phyloP scores from a whole-genome alignment of 1,140 invertebrate species.

The Macrocentrus cingulum region DNA sequence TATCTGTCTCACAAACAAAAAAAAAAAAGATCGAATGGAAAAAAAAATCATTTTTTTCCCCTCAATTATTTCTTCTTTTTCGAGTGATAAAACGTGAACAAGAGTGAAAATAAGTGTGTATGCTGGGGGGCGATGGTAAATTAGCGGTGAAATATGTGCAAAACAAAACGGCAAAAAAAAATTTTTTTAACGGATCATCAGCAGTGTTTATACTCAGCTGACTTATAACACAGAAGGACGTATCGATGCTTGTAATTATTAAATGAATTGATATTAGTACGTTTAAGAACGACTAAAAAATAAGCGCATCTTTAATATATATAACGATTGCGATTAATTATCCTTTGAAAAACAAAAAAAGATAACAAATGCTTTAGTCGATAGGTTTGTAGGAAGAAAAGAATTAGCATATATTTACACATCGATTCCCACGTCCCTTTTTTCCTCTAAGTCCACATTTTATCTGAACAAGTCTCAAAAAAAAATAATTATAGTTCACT shows the following conservation, averaged over 20 bases:
- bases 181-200: conserved; percentile 13
- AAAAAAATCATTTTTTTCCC: too few species aligned
- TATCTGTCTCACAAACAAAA: conserved; percentile 42
- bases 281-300: conserved; percentile 56
- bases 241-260: conserved; percentile 60
- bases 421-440: conserved; percentile 21
- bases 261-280: conserved; percentile 57
- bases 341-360: conserved; percentile 35
- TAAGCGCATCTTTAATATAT: conserved; percentile 58
- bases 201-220: conserved; percentile 29
- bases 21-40: conserved; percentile 16
- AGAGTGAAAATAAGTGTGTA: conserved; percentile 23
- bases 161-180: conserved; percentile 21
- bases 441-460: conserved; percentile 26
- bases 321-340: conserved; percentile 51
- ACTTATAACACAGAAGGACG: conserved; percentile 52
- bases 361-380: conserved; percentile 35
- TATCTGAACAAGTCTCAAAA: conserved; percentile 34
- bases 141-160: conserved; percentile 10
- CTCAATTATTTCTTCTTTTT: too few species aligned
- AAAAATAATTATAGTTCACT: conserved; percentile 44
- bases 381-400: conserved; percentile 44
- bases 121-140: conserved; percentile 20
- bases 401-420: conserved; percentile 26
- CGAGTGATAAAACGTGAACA: conserved; percentile 11